phyloP scores from a whole-genome alignment of 2,888 invertebrate species.

The Ormia ochracea region DNA sequence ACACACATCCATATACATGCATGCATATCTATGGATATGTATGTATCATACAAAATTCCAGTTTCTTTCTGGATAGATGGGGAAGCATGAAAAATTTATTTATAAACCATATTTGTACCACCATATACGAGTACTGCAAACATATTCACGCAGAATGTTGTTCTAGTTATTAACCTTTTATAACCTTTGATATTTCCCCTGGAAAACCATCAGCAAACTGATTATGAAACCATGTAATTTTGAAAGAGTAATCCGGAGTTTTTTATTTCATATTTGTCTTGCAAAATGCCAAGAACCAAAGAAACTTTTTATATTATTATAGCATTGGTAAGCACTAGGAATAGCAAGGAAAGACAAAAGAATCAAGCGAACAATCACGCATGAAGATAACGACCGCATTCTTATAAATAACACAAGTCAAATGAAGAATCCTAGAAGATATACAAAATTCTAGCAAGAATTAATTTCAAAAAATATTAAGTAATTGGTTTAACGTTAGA shows the following conservation, averaged over 20 bases:
- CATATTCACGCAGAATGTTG: neutral
- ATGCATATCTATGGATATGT: too few relatives aligned
- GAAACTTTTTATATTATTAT: too few relatives aligned
- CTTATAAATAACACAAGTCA: neutral
- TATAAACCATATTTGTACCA: too few relatives aligned
- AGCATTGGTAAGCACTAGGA: too few relatives aligned
- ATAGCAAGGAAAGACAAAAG: neutral
- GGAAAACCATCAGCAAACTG: neutral
- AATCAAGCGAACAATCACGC: neutral
- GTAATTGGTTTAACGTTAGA: too few relatives aligned
- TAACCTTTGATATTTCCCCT: neutral
- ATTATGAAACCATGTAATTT: neutral
- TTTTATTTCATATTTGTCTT: neutral
- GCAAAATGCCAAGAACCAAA: neutral
- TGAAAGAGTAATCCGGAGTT: neutral
- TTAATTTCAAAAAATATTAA: too few relatives aligned
- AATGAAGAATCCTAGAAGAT: neutral
- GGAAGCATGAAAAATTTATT: neutral
- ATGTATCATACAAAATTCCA: too few relatives aligned
- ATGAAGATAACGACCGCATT: neutral
- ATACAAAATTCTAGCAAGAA: neutral
- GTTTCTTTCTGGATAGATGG: too few relatives aligned
- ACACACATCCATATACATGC: too few relatives aligned
- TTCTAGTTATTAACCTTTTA: neutral
- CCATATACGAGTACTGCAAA: neutral